phyloP scores from a whole-genome alignment of 2,113 vertebrate genomes.

The Anolis carolinensis region DNA sequence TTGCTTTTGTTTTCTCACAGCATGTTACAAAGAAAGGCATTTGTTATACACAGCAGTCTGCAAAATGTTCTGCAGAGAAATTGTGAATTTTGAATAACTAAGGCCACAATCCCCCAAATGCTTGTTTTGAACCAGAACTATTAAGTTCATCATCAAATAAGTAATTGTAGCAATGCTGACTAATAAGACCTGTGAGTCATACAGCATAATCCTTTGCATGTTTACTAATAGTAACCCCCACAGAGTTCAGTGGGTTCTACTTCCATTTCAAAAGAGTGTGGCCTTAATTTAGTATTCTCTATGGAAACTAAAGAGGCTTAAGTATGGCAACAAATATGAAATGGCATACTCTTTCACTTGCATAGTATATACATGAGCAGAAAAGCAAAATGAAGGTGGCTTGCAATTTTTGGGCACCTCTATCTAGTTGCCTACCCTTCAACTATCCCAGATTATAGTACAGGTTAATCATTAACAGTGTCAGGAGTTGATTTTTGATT shows the following conservation, averaged over 20 bases:
- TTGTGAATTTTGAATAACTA: conserved; percentile 39
- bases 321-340: not conserved
- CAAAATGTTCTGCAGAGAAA: conserved; percentile 28
- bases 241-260: not conserved
- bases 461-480: no score
- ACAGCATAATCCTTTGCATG: not conserved
- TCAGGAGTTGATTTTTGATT: no score
- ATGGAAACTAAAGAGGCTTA: not conserved
- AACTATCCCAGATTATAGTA: no score
- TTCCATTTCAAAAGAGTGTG: not conserved
- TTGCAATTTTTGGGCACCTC: not conserved
- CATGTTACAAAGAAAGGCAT: conserved; percentile 55
- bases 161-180: not conserved
- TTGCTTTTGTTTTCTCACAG: conserved; percentile 37
- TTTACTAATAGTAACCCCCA: not conserved
- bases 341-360: not conserved
- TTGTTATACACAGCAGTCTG: conserved; percentile 45
- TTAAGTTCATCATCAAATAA: not conserved
- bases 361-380: not conserved
- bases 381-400: conserved; percentile 3
- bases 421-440: not conserved
- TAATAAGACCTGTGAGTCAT: not conserved
- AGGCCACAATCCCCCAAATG: conserved; percentile 13
- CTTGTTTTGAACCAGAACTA: not conserved
- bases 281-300: not conserved